Base-by-base conservation (phyloP, 2,888 invertebrate genomes). In the Temnothorax rugatulus region DNA sequence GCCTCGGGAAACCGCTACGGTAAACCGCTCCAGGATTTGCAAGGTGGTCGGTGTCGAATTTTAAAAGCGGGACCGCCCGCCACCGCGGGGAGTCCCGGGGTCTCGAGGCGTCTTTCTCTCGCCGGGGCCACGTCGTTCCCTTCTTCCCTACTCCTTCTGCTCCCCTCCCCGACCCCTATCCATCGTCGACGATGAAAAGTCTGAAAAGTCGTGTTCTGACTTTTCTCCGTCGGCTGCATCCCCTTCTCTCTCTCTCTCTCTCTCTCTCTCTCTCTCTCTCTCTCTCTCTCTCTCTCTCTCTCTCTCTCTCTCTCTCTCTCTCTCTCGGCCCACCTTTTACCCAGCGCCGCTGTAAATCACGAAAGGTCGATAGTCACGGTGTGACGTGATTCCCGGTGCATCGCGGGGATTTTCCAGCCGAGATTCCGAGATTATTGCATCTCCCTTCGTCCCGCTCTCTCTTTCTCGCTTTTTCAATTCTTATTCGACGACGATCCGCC, bases 341-440 rank as follows among this genome's bases (percentile, higher is more conserved):
- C 44, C 47, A 18, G 15, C n/a, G 69, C 34, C 47, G 11, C 29
- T 21, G 69, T 69, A 71, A 71, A 82, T 81, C 85, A 75, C 69
- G 64, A 59, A 75, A 77, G 71, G 44, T 54, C 71, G 85, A 83
- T 83, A 84, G 76, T 74, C 84, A 54, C 74, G 73, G 7, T 25
- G 54, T 63, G 84, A 88, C 87, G 86, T 87, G 86, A 86, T 76
- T 82, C 71, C 29, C 41, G 34, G 66, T 77, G 64, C 82, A 57
- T 50, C 75, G 75, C 71, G 15, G 47, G 52, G 74, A 66, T 64
- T 59, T 76, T 57, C 59, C 18, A 9, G 47, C 41, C 41, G 69
- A 54, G 79, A 83, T 84, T 84, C 79, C 84, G 73, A 66, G 44
- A 66, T 83, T 68, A 74, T 83, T 69, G 63, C 81, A 64, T 79